These are phyloP conservation scores for Bicyclus anynana DNA, from an alignment of 1,140 invertebrate species.

Conservation along the genomic window DNA sequence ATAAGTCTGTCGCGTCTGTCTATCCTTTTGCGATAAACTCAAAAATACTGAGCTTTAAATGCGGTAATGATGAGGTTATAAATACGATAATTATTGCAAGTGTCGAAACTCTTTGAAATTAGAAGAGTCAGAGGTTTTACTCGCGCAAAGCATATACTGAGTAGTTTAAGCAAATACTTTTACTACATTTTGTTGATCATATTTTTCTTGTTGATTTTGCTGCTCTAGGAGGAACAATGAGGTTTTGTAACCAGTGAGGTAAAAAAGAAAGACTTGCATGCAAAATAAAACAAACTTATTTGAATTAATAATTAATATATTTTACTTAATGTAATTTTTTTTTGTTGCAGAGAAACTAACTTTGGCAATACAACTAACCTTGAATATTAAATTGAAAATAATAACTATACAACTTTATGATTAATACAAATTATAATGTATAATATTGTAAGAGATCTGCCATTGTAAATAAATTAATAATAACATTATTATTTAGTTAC, in stretches of 20 bases:
- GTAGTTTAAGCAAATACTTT: too few relatives aligned
- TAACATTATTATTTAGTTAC: not conserved
- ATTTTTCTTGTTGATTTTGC: slow-evolving; percentile 3
- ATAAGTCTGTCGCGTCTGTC: too few relatives aligned
- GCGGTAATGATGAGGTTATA: too few relatives aligned
- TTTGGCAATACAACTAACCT: slow-evolving; percentile 13
- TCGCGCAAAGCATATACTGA: too few relatives aligned
- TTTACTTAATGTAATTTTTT: too few relatives aligned
- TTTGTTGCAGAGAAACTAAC: slow-evolving; percentile 41
- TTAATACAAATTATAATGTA: not conserved
- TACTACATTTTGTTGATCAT: too few relatives aligned
- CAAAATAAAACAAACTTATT: not conserved
- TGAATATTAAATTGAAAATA: slow-evolving; percentile 10
- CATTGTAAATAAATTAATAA: not conserved
- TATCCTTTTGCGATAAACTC: too few relatives aligned
- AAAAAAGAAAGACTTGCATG: not conserved
- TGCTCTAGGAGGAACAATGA: slow-evolving; percentile 17
- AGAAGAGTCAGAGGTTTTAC: too few relatives aligned
- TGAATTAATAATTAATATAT: slow-evolving; percentile 3
- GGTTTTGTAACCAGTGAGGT: slow-evolving; percentile 5
- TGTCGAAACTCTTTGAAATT: too few relatives aligned
- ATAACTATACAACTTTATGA: too few relatives aligned
- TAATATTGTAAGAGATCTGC: not conserved
- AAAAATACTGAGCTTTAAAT: too few relatives aligned
- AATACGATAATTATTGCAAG: too few relatives aligned